phyloP scores from a whole-genome alignment of 2,888 invertebrate species.

The Polietes domitor region DNA sequence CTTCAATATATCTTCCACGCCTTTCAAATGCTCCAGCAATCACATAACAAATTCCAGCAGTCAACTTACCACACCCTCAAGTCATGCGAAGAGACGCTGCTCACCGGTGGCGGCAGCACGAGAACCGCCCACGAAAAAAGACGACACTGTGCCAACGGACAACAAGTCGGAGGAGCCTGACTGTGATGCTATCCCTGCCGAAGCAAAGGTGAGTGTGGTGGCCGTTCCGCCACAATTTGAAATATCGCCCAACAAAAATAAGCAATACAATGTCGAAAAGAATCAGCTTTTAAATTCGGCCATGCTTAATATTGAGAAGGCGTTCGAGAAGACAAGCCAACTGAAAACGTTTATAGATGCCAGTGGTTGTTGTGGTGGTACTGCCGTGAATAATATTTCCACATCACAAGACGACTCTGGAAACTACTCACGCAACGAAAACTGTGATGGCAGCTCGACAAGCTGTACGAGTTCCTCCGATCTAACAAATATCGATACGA shows the following conservation, averaged over 20 bases:
- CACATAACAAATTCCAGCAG: conserved; percentile 27
- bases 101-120: neutral
- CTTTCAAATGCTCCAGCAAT: conserved; percentile 70
- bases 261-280: conserved; percentile 68
- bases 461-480: conserved; percentile 76
- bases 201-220: neutral
- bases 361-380: too few species aligned
- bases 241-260: conserved; percentile 46
- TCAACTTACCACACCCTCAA: conserved; percentile 27
- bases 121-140: conserved; percentile 50
- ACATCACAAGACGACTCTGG: conserved; percentile 78
- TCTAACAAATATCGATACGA: conserved; percentile 72
- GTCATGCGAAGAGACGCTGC: conserved; percentile 31
- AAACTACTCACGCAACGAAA: conserved; percentile 77
- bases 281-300: conserved; percentile 74
- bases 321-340: conserved; percentile 73
- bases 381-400: neutral
- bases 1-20: conserved; percentile 73
- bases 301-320: conserved; percentile 75
- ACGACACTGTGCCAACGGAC: conserved; percentile 45
- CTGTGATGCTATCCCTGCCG: conserved; percentile 39
- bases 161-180: neutral
- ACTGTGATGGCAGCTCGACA: conserved; percentile 72
- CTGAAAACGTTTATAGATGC: conserved; percentile 57
- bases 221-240: conserved; percentile 12